Percentiles rank a stretch among this genome's conserved stretches.
phyloP scores from a whole-genome alignment of 2,888 invertebrate species.

The Acleris holmiana region DNA sequence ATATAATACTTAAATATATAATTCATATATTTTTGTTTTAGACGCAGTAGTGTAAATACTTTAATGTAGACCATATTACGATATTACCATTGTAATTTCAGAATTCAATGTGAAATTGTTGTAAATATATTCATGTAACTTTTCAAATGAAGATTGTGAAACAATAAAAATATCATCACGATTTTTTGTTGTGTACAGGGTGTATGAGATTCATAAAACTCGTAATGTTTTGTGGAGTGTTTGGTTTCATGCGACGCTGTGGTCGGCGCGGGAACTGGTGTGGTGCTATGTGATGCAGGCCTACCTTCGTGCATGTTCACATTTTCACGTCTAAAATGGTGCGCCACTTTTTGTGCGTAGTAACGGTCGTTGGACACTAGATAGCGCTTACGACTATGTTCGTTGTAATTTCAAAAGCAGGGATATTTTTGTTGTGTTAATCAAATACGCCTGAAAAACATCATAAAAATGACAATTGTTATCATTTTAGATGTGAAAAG shows the following conservation, averaged over 20 bases:
- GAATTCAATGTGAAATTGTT: slow-evolving; percentile 27
- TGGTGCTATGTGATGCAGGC: slow-evolving; percentile 12
- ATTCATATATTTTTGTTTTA: slow-evolving; percentile 32
- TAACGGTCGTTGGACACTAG: no score
- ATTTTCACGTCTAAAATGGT: no score
- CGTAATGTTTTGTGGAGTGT: slow-evolving; percentile 9
- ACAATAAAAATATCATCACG: background rate
- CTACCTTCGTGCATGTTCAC: background rate
- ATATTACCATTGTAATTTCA: slow-evolving; percentile 18
- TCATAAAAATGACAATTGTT: no score
- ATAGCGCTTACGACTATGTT: no score
- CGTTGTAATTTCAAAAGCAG: no score
- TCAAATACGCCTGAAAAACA: no score
- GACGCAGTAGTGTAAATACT: slow-evolving; percentile 28
- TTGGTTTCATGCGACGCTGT: background rate
- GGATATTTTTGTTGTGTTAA: no score
- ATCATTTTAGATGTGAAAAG: no score
- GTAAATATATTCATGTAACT: slow-evolving; percentile 24
- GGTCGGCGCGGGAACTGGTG: background rate
- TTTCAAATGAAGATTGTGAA: background rate
- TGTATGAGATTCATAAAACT: slow-evolving; percentile 25
- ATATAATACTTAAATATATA: slow-evolving; percentile 32
- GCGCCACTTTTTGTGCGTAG: no score
- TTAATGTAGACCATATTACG: slow-evolving; percentile 17
- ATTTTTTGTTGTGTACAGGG: slow-evolving; percentile 27